Evolutionary conservation across 2,113 vertebrate genomes (phyloP).

Genomic region (Tupaia tana): DNA sequence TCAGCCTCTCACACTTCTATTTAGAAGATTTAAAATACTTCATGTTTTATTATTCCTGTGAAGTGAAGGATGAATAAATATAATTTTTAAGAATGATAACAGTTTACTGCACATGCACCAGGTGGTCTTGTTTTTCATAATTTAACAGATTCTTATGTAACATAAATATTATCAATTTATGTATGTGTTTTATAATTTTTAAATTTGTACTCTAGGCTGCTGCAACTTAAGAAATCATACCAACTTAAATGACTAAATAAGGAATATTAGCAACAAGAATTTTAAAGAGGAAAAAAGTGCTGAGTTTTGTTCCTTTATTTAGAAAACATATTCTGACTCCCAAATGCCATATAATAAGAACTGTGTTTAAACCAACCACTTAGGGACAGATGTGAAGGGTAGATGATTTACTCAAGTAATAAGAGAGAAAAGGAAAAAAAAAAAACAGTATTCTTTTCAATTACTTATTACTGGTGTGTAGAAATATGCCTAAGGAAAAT

Average conservation of each 20-base stretch:
- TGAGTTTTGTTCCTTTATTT: background rate
- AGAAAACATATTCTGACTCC: background rate
- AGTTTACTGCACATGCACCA: background rate
- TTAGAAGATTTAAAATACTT: background rate
- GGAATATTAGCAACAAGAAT: background rate
- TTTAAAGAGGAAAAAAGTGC: background rate
- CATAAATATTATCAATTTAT: background rate
- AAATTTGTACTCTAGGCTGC: background rate
- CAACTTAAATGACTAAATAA: background rate
- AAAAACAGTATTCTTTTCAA: background rate
- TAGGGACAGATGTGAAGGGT: background rate
- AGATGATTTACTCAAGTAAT: conserved; percentile 14
- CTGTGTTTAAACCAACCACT: conserved; percentile 18
- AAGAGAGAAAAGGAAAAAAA: background rate
- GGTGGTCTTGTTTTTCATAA: background rate
- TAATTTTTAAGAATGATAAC: background rate
- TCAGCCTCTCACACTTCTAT: background rate
- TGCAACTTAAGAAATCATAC: background rate
- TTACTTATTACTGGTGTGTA: background rate
- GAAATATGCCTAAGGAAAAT: background rate
- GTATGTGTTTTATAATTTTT: background rate
- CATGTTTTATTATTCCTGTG: background rate
- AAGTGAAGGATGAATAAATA: background rate
- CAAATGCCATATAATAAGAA: background rate
- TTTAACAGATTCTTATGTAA: background rate